Base-by-base conservation (phyloP, 2,888 invertebrate genomes). In the Hyalella azteca region DNA sequence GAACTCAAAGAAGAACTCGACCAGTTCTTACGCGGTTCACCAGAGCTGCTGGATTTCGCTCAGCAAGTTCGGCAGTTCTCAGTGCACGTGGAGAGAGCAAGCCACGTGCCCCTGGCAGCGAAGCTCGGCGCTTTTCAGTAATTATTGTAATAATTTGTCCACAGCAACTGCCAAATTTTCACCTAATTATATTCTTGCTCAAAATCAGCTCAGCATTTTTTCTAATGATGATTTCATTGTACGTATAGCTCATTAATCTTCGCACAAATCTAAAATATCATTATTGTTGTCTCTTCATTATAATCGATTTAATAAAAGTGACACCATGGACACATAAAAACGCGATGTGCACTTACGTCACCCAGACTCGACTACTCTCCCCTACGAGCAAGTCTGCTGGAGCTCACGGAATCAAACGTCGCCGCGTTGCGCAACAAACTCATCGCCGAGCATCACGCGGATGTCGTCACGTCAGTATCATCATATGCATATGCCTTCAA, bases 351-450 rank as follows among this genome's bases (percentile, higher is more conserved):
- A 3, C 19, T 36, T 29, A 3, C 66, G 5, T 15, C 5, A 9
- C n/a, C 5, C 40, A 82, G 84, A 39, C 36, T 84, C 66, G 84
- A 84, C 59, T 84, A 84, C 77, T 66, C 81, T 29, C 81, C 48
- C 41, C 78, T 84, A n/a, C 79, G 82, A 11, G 81, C 81, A 40
- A 81, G 79, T 75, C 75, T 84, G n/a, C 78, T 84, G 41, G 66
- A 66, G 11, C 76, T 82, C 50, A 78, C 81, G 15, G 77, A 81
- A 7, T 79, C 78, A 45, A 81, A 80, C 36, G 82, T 82, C n/a
- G 75, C 78, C 19, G 75, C 81, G 39, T 49, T 84, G 59, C 54
- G 80, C 59, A 60, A 78, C 60, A 79, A 66, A 22, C 49, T 82
- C 1, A 78, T 82, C 26, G 78, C 50, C 15, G 82, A 82, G 45